phyloP scores from a whole-genome alignment of 2,113 vertebrate species.

The Laticauda laticaudata region DNA sequence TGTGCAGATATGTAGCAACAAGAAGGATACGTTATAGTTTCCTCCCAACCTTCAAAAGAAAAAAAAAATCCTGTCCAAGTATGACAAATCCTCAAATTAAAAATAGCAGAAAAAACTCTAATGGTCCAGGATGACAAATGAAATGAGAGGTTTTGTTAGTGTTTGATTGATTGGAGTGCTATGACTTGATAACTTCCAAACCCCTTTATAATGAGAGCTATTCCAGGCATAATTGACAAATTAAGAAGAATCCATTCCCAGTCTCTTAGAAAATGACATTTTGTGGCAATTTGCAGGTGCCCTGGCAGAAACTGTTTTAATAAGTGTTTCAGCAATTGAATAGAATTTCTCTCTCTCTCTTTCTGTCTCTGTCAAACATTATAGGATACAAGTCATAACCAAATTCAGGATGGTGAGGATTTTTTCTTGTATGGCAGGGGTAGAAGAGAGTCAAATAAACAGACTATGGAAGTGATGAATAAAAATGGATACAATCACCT shows the following conservation, averaged over 20 bases:
- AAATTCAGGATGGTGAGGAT: not conserved
- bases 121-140: constrained; percentile 49
- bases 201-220: constrained; percentile 49
- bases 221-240: constrained; percentile 56
- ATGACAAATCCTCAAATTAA: constrained; percentile 57
- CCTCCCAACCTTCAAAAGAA: constrained; percentile 27
- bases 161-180: constrained; percentile 51
- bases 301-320: constrained; percentile 33
- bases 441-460: not conserved
- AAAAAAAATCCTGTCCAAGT: constrained; percentile 25
- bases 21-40: constrained; percentile 5
- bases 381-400: not conserved
- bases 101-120: constrained; percentile 23
- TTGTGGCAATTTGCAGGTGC: constrained; percentile 13
- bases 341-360: not conserved
- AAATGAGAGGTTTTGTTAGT: constrained; percentile 19
- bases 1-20: constrained; percentile 27
- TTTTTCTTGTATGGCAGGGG: not conserved
- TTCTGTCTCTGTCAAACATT: not conserved
- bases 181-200: constrained; percentile 55
- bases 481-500: not conserved
- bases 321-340: not conserved
- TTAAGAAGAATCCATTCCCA: constrained; percentile 50
- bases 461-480: too few relatives aligned
- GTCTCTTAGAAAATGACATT: constrained; percentile 49